phyloP scores from a whole-genome alignment of 2,797 vertebrate genomes.

The Gymnothorax javanicus region DNA sequence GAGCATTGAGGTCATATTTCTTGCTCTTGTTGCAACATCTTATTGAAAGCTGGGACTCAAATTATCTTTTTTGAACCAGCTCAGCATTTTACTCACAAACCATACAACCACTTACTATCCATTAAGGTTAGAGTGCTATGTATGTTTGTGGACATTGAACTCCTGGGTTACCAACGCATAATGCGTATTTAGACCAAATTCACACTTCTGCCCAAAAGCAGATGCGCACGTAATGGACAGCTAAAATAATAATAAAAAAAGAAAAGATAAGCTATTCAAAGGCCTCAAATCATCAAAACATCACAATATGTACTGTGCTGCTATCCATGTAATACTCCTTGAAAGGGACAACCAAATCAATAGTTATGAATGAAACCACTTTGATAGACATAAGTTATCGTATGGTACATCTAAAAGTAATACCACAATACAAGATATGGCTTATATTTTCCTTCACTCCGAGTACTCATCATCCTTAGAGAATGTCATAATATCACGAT shows the following conservation, averaged over 20 bases:
- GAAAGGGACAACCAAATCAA: not conserved
- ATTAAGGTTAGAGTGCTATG: not conserved
- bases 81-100: not conserved
- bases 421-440: not conserved
- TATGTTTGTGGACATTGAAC: not conserved
- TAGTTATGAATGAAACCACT: not conserved
- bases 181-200: too few species aligned
- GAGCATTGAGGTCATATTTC: not conserved
- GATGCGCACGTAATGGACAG: not conserved
- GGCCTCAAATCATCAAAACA: not conserved
- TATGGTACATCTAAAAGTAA: not conserved
- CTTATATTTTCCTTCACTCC: not conserved
- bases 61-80: not conserved
- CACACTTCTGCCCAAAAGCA: not conserved
- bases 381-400: not conserved
- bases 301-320: not conserved
- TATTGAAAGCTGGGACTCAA: not conserved
- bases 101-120: not conserved
- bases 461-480: not conserved
- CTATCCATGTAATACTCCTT: not conserved
- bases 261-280: not conserved
- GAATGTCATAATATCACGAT: conserved; percentile 27
- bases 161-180: not conserved
- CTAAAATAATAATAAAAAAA: not conserved
- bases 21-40: not conserved